phyloP scores from a whole-genome alignment of 2,113 vertebrate genomes.

The Ornithorhynchus anatinus region DNA sequence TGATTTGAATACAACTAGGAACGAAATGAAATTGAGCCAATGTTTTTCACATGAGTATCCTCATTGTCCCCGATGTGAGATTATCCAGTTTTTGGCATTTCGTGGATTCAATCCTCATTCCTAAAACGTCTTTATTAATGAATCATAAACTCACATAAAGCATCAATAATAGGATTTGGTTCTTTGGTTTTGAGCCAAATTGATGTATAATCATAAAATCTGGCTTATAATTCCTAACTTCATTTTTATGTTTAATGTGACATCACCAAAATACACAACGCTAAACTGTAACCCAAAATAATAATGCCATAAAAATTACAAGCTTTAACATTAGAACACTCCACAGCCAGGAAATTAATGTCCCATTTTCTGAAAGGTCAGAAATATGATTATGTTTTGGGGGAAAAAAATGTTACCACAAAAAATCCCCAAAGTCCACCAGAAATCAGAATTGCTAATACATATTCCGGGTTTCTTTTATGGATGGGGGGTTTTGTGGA shows the following conservation, averaged over 20 bases:
- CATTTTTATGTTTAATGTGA: neutral
- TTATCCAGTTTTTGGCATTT: neutral
- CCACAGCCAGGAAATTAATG: too few species aligned
- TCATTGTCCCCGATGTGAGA: neutral
- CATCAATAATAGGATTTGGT: too few species aligned
- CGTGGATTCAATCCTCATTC: too few species aligned
- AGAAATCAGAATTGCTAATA: neutral
- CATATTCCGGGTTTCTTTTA: neutral
- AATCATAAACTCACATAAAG: too few species aligned
- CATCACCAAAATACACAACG: neutral
- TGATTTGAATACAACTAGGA: neutral
- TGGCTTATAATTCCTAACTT: too few species aligned
- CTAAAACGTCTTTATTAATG: too few species aligned
- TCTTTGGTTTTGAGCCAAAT: too few species aligned
- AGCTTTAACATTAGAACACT: too few species aligned
- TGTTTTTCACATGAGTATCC: neutral
- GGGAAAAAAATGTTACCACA: neutral
- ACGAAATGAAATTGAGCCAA: neutral
- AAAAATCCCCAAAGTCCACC: neutral
- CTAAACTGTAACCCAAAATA: neutral
- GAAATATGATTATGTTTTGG: neutral
- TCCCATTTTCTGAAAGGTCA: too few species aligned
- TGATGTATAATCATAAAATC: too few species aligned
- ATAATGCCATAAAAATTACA: too few species aligned
- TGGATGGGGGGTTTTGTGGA: neutral